Percentiles rank a stretch among this genome's conserved stretches.
These are phyloP conservation scores for Dynastes hyllus DNA, from an alignment of 2,888 invertebrate species.

Conservation along the genomic window DNA sequence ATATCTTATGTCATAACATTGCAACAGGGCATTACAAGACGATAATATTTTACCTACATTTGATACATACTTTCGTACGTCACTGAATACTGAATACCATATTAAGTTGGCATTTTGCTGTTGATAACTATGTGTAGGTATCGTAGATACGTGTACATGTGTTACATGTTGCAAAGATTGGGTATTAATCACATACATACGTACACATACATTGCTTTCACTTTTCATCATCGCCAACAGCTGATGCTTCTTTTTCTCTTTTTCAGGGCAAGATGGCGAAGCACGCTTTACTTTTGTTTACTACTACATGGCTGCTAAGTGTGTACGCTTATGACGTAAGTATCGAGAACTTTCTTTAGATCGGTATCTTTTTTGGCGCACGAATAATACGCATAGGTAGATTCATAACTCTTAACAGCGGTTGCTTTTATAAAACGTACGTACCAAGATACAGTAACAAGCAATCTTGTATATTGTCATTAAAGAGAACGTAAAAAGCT, in stretches of 20 bases:
- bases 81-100: neutral
- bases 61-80: neutral
- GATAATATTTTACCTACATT: conserved; percentile 13
- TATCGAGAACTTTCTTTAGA: conserved; percentile 57
- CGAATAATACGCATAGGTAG: neutral
- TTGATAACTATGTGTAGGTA: conserved; percentile 14
- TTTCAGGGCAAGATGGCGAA: conserved; percentile 60
- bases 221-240: conserved; percentile 51
- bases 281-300: conserved; percentile 59
- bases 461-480: too few species aligned
- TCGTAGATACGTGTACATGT: conserved; percentile 5
- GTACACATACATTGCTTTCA: conserved; percentile 50
- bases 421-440: neutral
- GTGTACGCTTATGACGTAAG: conserved; percentile 62
- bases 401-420: neutral
- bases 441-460: too few species aligned
- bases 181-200: conserved; percentile 16
- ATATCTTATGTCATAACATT: neutral
- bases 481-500: too few species aligned
- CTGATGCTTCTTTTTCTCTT: conserved; percentile 51
- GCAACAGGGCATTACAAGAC: neutral
- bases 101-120: neutral
- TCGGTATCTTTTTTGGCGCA: conserved; percentile 34
- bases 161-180: conserved; percentile 8
- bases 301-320: conserved; percentile 59